Percentiles rank a stretch among this genome's conserved stretches.
Evolutionary conservation across 2,888 invertebrate species (phyloP).

Genomic region (Bellardia pandia): DNA sequence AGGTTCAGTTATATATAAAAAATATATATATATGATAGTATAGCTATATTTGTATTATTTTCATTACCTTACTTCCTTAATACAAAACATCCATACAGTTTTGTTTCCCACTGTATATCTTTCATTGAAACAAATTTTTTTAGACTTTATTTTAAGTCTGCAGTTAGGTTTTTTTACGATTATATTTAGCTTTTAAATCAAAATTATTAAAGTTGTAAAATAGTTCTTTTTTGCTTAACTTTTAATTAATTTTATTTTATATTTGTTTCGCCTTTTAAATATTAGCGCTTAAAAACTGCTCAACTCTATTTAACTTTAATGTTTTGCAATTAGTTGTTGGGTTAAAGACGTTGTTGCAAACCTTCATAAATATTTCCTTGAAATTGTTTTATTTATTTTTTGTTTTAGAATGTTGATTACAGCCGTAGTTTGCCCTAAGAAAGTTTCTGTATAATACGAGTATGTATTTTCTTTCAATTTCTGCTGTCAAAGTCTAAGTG

Average conservation of each 20-base stretch:
- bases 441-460: slow-evolving; percentile 5
- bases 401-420: neutral
- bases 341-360: neutral
- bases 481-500: slow-evolving; percentile 13
- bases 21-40: too few species aligned
- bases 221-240: neutral
- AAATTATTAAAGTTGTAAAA: neutral
- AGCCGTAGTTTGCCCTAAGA: slow-evolving; percentile 22
- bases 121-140: neutral
- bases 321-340: slow-evolving; percentile 11
- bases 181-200: neutral
- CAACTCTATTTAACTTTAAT: slow-evolving; percentile 10
- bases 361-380: slow-evolving; percentile 29
- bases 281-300: neutral
- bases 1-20: too few species aligned
- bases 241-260: neutral
- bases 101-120: too few species aligned
- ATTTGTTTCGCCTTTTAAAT: neutral
- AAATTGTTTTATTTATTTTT: slow-evolving; percentile 37
- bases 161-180: neutral
- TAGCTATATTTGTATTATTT: too few species aligned
- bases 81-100: too few species aligned
- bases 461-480: slow-evolving; percentile 7
- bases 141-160: slow-evolving; percentile 7
- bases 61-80: too few species aligned